Evolutionary conservation across 2,797 vertebrate species (phyloP), one percentile per base, ranked within the genome.

Genomic region (Semotilus atromaculatus): DNA sequence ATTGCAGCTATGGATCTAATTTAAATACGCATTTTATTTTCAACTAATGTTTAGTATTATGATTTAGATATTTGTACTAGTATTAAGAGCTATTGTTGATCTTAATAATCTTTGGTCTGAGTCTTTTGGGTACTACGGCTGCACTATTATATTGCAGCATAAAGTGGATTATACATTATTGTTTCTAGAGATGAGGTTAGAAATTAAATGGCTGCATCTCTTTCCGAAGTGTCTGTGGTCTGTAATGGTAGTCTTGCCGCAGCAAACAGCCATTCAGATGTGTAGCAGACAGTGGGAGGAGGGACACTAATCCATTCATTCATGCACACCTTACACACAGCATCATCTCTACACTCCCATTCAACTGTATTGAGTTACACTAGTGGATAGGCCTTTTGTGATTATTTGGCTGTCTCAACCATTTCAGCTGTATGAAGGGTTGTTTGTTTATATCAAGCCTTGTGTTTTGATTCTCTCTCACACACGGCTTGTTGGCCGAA

Each of bases 231-330:
- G 64, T 77, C 70, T 75, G 48, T 76, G 60, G 34, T 74, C 21
- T 19, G 14, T 70, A 76, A 76, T 77, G 72, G 71, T 77, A 48
- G 43, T 83, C 67, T 86, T 84, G 64, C 82, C 0, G 77, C 82
- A 75, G 55, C 86, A 67, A 55, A 73, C 58, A 43, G 75, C 75
- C 81, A 80, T 86, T 83, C 60, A 80, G 70, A 67, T 34, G 70
- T 70, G 40, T 64, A 66, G 76, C 76, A 71, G 70, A 79, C 40
- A 29, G 72, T 81, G 74, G 31, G 78, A 82, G 80, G 80, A 74
- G 80, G 36, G 66, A 78, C 74, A 71, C 53, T 76, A 75, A 85
- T 85, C 79, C 64, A 76, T 81, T 73, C 83, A 85, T 85, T 71
- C 45, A 81, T 74, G 51, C 80, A 75, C 81, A 85, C 76, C 55